Evolutionary conservation across 2,113 vertebrate genomes (phyloP).

Genomic region (Toxotes jaculatrix): DNA sequence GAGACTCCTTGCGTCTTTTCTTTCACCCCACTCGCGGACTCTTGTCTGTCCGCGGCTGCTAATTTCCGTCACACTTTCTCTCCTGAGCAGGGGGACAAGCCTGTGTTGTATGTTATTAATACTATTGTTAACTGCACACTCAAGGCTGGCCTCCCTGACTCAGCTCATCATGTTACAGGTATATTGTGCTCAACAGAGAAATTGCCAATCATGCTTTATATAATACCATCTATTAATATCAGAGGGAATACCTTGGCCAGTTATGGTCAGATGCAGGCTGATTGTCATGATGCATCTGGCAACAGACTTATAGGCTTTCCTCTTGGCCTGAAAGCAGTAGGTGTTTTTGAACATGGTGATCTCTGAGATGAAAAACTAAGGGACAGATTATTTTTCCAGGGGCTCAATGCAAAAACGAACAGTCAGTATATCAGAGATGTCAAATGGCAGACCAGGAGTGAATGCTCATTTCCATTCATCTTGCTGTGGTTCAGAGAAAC

Average conservation of each 20-base stretch:
- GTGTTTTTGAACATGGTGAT: neutral
- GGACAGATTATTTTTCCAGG: neutral
- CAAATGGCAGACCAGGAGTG: neutral
- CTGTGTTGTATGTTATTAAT: slow-evolving; percentile 78
- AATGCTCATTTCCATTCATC: neutral
- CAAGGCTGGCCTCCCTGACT: slow-evolving; percentile 72
- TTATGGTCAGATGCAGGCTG: slow-evolving; percentile 62
- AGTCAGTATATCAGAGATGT: neutral
- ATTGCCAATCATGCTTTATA: slow-evolving; percentile 69
- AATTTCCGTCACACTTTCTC: slow-evolving; percentile 74
- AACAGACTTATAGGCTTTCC: slow-evolving; percentile 24
- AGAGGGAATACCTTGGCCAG: slow-evolving; percentile 64
- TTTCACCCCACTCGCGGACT: slow-evolving; percentile 75
- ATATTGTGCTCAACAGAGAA: slow-evolving; percentile 71
- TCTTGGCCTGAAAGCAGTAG: neutral
- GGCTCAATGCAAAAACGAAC: neutral
- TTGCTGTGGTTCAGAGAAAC: neutral
- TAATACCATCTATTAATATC: slow-evolving; percentile 77
- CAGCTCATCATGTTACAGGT: slow-evolving; percentile 79
- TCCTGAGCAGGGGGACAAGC: slow-evolving; percentile 32
- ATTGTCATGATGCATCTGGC: slow-evolving; percentile 35
- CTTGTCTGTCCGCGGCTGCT: slow-evolving; percentile 79
- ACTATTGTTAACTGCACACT: slow-evolving; percentile 81
- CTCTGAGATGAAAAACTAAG: neutral
- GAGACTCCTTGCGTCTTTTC: slow-evolving; percentile 72